These are phyloP conservation scores for Rhingia campestris DNA, from an alignment of 2,888 invertebrate species.

Conservation along the genomic window DNA sequence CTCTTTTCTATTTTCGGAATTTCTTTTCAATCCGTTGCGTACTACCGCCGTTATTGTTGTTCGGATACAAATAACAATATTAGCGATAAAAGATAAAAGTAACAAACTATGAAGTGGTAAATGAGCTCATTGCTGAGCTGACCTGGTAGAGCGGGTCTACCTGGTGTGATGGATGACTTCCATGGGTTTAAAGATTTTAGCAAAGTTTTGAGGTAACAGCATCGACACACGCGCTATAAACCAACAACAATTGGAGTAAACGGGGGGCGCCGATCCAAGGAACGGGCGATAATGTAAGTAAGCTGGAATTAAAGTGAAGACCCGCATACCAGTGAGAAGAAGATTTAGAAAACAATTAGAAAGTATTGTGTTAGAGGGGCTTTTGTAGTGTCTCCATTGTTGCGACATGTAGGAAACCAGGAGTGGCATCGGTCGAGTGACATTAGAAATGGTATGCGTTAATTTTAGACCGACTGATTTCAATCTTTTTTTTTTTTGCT, in stretches of 20 bases:
- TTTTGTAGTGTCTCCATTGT: slow-evolving; percentile 51
- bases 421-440: slow-evolving; percentile 21
- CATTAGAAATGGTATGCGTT: slow-evolving; percentile 10
- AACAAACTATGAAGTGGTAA: slow-evolving; percentile 70
- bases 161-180: slow-evolving; percentile 12
- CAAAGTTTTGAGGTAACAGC: slow-evolving; percentile 11
- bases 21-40: slow-evolving; percentile 57
- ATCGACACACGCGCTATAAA: slow-evolving; percentile 18
- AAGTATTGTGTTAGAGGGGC: slow-evolving; percentile 64
- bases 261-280: slow-evolving; percentile 1
- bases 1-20: slow-evolving; percentile 69
- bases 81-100: slow-evolving; percentile 54
- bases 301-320: slow-evolving; percentile 35
- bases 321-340: slow-evolving; percentile 17
- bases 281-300: slow-evolving; percentile 32
- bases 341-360: slow-evolving; percentile 65
- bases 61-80: slow-evolving; percentile 54
- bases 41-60: slow-evolving; percentile 1
- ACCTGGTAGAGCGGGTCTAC: slow-evolving; percentile 15
- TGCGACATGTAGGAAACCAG: background rate
- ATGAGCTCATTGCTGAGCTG: slow-evolving; percentile 54
- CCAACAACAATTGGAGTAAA: slow-evolving; percentile 23
- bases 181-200: slow-evolving; percentile 49
- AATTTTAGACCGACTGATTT: no score
- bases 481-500: no score